A percentile compares a stretch with the other conserved stretches of the same genome.
These are phyloP conservation scores for Himalopsyche tibetana DNA, from an alignment of 2,888 invertebrate species.

Conservation along the genomic window DNA sequence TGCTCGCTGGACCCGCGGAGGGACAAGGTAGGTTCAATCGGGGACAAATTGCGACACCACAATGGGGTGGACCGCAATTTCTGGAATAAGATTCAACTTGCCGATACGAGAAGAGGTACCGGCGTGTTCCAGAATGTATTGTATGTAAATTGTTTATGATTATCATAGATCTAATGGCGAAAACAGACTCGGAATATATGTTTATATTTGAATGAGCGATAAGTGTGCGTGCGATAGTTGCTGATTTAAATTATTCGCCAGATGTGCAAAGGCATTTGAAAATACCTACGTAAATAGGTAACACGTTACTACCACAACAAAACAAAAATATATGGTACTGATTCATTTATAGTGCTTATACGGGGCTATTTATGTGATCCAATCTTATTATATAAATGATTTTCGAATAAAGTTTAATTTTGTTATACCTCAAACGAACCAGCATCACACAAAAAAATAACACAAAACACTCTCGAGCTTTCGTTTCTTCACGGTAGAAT, in stretches of 20 bases:
- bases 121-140: constrained; percentile 58
- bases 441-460: no score
- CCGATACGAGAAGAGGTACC: constrained; percentile 28
- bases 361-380: no score
- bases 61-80: constrained; percentile 45
- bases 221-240: constrained; percentile 13
- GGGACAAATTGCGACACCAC: constrained; percentile 33
- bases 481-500: no score
- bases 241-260: neutral
- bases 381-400: no score
- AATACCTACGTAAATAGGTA: no score
- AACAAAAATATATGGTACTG: no score
- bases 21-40: neutral
- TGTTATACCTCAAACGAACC: no score
- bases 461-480: no score
- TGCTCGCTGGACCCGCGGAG: neutral
- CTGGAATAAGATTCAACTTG: constrained; percentile 41
- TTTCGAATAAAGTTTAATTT: no score
- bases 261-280: no score
- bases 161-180: constrained; percentile 60
- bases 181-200: constrained; percentile 38
- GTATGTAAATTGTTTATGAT: constrained; percentile 64
- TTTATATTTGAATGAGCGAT: constrained; percentile 11
- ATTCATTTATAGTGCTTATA: no score
- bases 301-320: no score